Evolutionary conservation across 2,888 invertebrate species (phyloP).

Genomic region (Bugula neritina): DNA sequence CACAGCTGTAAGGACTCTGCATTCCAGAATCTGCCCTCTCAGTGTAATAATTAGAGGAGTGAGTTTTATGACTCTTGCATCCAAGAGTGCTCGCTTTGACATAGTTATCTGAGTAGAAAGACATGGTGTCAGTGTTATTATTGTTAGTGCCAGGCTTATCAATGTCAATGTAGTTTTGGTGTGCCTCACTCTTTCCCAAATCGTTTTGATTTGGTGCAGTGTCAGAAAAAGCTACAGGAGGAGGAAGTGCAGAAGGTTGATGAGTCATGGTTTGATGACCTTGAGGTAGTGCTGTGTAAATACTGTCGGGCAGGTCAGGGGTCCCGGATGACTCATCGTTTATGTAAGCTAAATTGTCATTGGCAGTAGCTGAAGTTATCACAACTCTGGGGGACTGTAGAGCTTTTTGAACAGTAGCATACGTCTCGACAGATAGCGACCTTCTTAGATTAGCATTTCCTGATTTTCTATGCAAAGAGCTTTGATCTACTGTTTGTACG

Average conservation of each 20-base stretch:
- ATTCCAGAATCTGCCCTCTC: neutral
- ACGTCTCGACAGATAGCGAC: neutral
- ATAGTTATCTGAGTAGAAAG: slow-evolving; percentile 24
- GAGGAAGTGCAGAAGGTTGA: neutral
- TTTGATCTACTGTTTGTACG: no score
- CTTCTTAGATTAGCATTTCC: neutral
- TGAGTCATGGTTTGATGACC: neutral
- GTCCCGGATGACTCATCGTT: neutral
- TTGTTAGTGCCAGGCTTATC: slow-evolving; percentile 4
- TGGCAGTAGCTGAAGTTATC: neutral
- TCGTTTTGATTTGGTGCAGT: neutral
- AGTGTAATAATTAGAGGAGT: neutral
- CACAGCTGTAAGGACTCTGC: slow-evolving; percentile 6
- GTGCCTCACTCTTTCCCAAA: neutral
- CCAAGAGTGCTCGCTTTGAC: neutral
- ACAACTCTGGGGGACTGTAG: neutral
- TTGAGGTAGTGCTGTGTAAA: neutral
- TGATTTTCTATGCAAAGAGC: no score
- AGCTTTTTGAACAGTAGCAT: neutral
- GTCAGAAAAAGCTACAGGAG: slow-evolving; percentile 12
- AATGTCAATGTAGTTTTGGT: slow-evolving; percentile 18
- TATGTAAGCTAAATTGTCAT: slow-evolving; percentile 6
- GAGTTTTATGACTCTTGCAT: neutral
- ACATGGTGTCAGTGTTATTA: slow-evolving; percentile 17
- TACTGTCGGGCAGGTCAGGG: neutral